Evolutionary conservation across 2,113 vertebrate genomes (phyloP), one percentile per base, ranked within the genome.

Genomic region (Ailurus styani): DNA sequence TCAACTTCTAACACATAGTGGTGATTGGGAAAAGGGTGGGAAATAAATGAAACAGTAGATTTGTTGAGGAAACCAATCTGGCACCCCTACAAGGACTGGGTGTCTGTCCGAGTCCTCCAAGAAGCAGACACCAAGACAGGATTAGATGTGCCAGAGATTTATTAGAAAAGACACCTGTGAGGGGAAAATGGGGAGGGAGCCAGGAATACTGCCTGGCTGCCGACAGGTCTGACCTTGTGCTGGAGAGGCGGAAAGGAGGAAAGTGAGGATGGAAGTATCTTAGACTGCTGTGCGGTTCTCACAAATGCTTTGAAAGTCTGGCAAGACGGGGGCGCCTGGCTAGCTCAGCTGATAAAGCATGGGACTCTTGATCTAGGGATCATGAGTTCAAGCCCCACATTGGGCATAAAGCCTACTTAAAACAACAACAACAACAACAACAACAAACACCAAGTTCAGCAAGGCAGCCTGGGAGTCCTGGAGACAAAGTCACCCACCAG

Each of bases 81-180:
- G 88, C 62, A 81, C 29, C 31, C 12, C 54, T n/a, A 34, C 60
- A 55, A 68, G 86, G 20, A 47, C 5, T 25, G 21, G 34, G 3
- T 90, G 66, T 78, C 75, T 29, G 31, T 79, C 70, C 52, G 2
- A 50, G 29, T 62, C 62, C 87, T 83, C 90, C 42, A 87, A 62
- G 81, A 95, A 93, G 52, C 47, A 40, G 55, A 93, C 70, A 64
- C 88, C 75, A 94, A 64, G 45, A 94, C 47, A 84, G 47, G 57
- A 89, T 77, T 70, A 88, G 50, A 81, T 72, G 73, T 82, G 57
- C n/a, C 54, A 68, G 45, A 85, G 72, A 90, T 90, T 96, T 94
- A 75, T 86, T 79, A 55, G 50, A 52, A 91, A 81, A 93, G 91
- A 87, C 29, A 60, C 29, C 90, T 92, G 78, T 54, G 60, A 85